phyloP scores from a whole-genome alignment of 35 echinoderm and acorn worm species.

The Stichopus chloronotus region DNA sequence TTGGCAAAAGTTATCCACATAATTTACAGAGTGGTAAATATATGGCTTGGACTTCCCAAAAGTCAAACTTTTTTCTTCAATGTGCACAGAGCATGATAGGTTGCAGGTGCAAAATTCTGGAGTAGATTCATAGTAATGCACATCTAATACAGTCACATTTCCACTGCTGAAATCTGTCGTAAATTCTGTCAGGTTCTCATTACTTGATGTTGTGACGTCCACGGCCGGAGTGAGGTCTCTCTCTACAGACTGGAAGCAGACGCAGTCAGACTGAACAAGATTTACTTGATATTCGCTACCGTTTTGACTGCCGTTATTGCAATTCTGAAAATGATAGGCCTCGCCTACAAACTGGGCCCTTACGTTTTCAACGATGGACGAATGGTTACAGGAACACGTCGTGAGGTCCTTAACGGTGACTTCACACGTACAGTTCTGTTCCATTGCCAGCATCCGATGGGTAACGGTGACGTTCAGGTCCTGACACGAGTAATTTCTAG shows the following conservation, averaged over 20 bases:
- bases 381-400: not conserved
- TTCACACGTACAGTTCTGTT: conserved; percentile 33
- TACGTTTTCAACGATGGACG: not conserved
- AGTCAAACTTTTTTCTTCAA: conserved; percentile 40
- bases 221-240: not conserved
- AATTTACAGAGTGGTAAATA: conserved; percentile 19
- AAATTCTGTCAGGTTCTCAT: not conserved
- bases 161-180: not conserved
- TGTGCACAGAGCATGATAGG: conserved; percentile 21
- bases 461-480: conserved; percentile 46
- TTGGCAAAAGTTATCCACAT: conserved; percentile 46
- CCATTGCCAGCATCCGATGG: not conserved
- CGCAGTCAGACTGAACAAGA: not conserved
- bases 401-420: not conserved
- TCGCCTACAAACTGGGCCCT: not conserved
- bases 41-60: not conserved
- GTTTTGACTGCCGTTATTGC: not conserved
- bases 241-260: not conserved
- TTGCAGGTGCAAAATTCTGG: conserved; percentile 9
- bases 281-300: not conserved
- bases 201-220: not conserved
- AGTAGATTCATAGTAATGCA: not conserved
- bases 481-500: conserved; percentile 63
- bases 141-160: not conserved
- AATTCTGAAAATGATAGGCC: conserved; percentile 2